These are phyloP conservation scores for Polyommatus icarus DNA, from an alignment of 2,888 invertebrate genomes.

Conservation along the genomic window DNA sequence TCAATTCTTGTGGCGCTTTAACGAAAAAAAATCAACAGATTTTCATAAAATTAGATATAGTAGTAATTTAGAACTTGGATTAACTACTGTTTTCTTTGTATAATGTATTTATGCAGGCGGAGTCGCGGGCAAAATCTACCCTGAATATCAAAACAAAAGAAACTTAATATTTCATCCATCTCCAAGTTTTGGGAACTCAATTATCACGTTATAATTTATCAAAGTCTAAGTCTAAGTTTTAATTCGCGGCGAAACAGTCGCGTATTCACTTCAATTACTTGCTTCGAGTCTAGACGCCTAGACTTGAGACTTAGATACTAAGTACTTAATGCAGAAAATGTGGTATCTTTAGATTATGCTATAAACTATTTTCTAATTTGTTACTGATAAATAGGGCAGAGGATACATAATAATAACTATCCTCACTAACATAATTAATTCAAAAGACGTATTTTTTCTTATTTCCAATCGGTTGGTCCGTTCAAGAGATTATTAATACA, in stretches of 20 bases:
- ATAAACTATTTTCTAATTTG: background rate
- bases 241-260: slow-evolving; percentile 7
- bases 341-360: background rate
- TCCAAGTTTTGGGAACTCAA: background rate
- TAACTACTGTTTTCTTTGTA: no score
- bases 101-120: background rate
- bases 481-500: no score
- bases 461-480: no score
- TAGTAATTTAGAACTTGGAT: no score
- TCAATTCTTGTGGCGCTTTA: no score
- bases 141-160: background rate
- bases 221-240: slow-evolving; percentile 21
- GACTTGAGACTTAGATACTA: background rate
- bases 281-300: background rate
- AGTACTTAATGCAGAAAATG: background rate
- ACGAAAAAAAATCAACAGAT: no score
- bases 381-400: background rate
- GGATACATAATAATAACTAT: no score
- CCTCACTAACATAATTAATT: no score
- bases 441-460: no score
- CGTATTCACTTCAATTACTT: slow-evolving; percentile 18
- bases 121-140: background rate
- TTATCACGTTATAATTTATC: slow-evolving; percentile 26
- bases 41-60: no score
- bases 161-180: background rate